A percentile compares a stretch with the other conserved stretches of the same genome.
phyloP scores from a whole-genome alignment of 2,888 invertebrate species.

The Lasioglossum morio region DNA sequence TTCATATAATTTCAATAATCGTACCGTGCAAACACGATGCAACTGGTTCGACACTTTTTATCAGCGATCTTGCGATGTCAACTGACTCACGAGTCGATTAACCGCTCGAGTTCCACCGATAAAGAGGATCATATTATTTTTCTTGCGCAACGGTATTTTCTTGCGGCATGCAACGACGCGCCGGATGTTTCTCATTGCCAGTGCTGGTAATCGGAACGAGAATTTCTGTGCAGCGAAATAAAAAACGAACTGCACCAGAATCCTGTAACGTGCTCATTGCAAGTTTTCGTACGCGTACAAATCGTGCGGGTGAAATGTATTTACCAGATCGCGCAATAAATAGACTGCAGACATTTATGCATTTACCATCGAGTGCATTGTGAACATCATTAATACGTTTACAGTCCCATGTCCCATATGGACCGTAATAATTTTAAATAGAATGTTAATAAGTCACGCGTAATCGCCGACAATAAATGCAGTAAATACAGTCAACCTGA shows the following conservation, averaged over 20 bases:
- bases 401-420: background rate
- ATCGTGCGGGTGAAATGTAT: background rate
- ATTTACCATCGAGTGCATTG: background rate
- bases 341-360: background rate
- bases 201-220: background rate
- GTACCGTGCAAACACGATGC: constrained; percentile 27
- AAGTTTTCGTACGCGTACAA: background rate
- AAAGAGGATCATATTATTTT: constrained; percentile 36
- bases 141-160: constrained; percentile 15
- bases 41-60: constrained; percentile 18
- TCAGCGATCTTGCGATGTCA: constrained; percentile 10
- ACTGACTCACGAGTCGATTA: constrained; percentile 46
- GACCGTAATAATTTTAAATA: background rate
- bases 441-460: background rate
- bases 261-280: background rate
- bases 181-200: background rate
- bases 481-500: background rate
- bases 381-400: background rate
- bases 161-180: background rate
- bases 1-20: constrained; percentile 61
- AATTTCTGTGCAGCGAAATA: background rate
- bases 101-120: constrained; percentile 35
- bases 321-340: background rate
- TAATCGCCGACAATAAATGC: background rate
- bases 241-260: background rate